Evolutionary conservation across 2,888 invertebrate species (phyloP).

Genomic region (Drosophila helvetica): DNA sequence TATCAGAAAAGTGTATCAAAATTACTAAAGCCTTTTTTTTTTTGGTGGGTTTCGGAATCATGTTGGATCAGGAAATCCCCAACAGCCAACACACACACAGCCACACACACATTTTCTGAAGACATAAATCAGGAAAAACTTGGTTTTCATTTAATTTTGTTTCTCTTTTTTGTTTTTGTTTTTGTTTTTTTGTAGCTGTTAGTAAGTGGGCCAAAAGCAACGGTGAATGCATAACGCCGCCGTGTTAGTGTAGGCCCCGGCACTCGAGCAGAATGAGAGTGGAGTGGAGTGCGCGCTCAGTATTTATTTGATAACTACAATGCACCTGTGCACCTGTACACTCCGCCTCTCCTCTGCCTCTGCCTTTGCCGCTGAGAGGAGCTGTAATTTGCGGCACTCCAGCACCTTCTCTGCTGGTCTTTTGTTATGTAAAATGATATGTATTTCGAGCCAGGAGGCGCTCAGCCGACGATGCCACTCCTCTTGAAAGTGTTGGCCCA

Average conservation of each 20-base stretch:
- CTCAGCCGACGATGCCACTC: slow-evolving; percentile 4
- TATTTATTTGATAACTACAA: slow-evolving; percentile 42
- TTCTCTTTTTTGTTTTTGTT: slow-evolving; percentile 4
- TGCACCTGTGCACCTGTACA: slow-evolving; percentile 8
- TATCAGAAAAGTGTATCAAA: slow-evolving; percentile 11
- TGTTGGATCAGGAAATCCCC: slow-evolving; percentile 30
- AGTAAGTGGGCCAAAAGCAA: slow-evolving; percentile 49
- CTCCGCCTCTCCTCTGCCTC: no score
- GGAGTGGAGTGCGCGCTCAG: slow-evolving; percentile 22
- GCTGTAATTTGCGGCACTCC: slow-evolving; percentile 36
- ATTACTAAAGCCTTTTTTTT: slow-evolving; percentile 21
- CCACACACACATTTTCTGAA: slow-evolving; percentile 18
- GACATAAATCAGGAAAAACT: slow-evolving; percentile 50
- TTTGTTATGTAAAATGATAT: slow-evolving; percentile 59
- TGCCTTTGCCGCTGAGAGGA: slow-evolving; percentile 9
- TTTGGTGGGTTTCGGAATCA: slow-evolving; percentile 1
- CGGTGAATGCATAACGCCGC: slow-evolving; percentile 50
- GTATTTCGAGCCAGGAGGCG: slow-evolving; percentile 43
- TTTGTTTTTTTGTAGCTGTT: not conserved
- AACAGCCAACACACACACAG: slow-evolving; percentile 18
- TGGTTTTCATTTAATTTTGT: slow-evolving; percentile 25
- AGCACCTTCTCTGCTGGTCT: slow-evolving; percentile 12
- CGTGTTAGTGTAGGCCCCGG: slow-evolving; percentile 27
- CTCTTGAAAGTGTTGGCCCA: slow-evolving; percentile 28
- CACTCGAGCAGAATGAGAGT: slow-evolving; percentile 47